phyloP scores from a whole-genome alignment of 2,113 vertebrate genomes.

The Apaloderma vittatum region DNA sequence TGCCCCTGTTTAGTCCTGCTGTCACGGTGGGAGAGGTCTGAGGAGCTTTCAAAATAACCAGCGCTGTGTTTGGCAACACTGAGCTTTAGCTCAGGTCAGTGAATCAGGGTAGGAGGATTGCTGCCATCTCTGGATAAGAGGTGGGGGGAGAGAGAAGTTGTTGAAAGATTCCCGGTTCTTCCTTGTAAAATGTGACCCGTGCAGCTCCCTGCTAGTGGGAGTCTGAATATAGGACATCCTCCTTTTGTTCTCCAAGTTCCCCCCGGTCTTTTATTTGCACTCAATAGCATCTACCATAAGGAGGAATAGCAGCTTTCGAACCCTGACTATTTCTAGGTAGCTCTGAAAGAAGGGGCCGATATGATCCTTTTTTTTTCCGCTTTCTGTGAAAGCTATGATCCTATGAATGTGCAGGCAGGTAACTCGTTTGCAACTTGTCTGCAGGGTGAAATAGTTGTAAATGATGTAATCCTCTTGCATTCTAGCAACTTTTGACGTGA shows the following conservation, averaged over 20 bases:
- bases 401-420: background rate
- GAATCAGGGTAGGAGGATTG: constrained; percentile 47
- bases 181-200: constrained; percentile 37
- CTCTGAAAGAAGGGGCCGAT: background rate
- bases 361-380: background rate
- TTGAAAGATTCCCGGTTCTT: constrained; percentile 23
- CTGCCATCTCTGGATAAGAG: background rate
- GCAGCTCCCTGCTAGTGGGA: constrained; percentile 26
- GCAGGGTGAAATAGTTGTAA: background rate
- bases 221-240: constrained; percentile 61
- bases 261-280: background rate
- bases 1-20: background rate
- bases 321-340: background rate
- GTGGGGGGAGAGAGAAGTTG: background rate
- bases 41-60: constrained; percentile 44
- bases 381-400: background rate
- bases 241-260: constrained; percentile 58
- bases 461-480: rapidly evolving
- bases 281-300: background rate
- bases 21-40: background rate
- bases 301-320: constrained; percentile 7
- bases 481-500: background rate
- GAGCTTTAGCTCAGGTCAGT: background rate
- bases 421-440: background rate
- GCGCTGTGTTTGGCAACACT: background rate